Evolutionary conservation across 2,888 invertebrate species (phyloP).

Genomic region (Pammene fasciana): DNA sequence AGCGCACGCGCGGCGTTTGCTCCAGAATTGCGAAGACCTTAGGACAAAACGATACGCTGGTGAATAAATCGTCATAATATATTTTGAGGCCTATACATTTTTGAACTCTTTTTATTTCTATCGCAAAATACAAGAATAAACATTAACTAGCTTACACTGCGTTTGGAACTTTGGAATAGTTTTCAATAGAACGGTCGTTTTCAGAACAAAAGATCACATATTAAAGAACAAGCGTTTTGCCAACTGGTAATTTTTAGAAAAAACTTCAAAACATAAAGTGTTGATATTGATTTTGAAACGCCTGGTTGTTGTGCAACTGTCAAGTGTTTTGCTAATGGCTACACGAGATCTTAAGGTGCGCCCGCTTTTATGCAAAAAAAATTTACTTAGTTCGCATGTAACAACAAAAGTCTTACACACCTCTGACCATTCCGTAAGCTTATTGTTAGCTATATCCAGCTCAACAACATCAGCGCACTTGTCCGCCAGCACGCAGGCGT

Average conservation of each 20-base stretch:
- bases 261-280: too few relatives aligned
- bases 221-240: too few relatives aligned
- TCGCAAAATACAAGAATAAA: neutral
- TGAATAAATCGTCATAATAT: neutral
- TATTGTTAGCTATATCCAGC: constrained; percentile 96
- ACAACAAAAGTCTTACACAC: constrained; percentile 69
- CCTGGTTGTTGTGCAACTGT: too few relatives aligned
- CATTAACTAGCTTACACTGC: neutral
- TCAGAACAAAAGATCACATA: neutral
- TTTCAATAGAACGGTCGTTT: neutral
- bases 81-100: neutral
- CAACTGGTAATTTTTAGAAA: too few relatives aligned
- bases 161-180: too few relatives aligned
- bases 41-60: constrained; percentile 48
- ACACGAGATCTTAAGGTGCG: too few relatives aligned
- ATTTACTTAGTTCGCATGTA: neutral
- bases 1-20: constrained; percentile 94
- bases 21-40: constrained; percentile 93
- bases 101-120: too few relatives aligned
- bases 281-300: too few relatives aligned
- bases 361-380: neutral
- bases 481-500: constrained; percentile 89
- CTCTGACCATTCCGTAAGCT: constrained; percentile 94
- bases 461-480: constrained; percentile 96
- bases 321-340: too few relatives aligned